Percentiles rank a stretch among this genome's conserved stretches.
phyloP scores from a whole-genome alignment of 2,797 vertebrate genomes.

The Microcaecilia unicolor region DNA sequence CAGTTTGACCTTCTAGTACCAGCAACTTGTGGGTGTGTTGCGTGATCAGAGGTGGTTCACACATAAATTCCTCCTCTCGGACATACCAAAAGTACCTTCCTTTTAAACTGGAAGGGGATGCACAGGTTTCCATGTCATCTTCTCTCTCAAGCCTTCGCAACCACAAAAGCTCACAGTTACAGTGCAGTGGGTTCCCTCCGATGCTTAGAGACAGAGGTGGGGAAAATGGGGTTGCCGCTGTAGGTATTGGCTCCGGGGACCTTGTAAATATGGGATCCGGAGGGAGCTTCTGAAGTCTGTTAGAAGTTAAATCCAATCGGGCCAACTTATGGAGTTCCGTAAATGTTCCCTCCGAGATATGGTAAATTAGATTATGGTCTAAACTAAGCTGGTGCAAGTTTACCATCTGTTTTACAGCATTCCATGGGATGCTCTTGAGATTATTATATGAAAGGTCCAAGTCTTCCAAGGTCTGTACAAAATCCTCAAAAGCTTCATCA shows the following conservation, averaged over 20 bases:
- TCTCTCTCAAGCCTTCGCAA: slow-evolving; percentile 82
- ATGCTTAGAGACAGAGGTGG: slow-evolving; percentile 86
- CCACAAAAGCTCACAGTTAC: slow-evolving; percentile 95
- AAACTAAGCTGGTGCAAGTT: slow-evolving; percentile 93
- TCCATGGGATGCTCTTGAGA: slow-evolving; percentile 84
- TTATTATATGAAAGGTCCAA: slow-evolving; percentile 97
- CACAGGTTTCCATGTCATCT: slow-evolving; percentile 95
- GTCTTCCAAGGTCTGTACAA: slow-evolving; percentile 84
- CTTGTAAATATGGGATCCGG: slow-evolving; percentile 89
- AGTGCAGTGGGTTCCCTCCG: slow-evolving; percentile 91
- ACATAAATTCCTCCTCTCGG: slow-evolving; percentile 89
- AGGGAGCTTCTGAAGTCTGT: slow-evolving; percentile 93
- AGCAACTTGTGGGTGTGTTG: slow-evolving; percentile 90
- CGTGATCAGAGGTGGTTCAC: slow-evolving; percentile 90
- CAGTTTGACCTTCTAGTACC: slow-evolving; percentile 89
- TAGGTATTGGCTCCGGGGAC: slow-evolving; percentile 67
- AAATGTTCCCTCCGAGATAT: slow-evolving; percentile 89
- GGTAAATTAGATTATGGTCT: slow-evolving; percentile 88
- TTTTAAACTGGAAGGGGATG: slow-evolving; percentile 81
- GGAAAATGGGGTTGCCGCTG: slow-evolving; percentile 70
- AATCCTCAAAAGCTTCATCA: slow-evolving; percentile 80
- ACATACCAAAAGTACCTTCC: slow-evolving; percentile 96
- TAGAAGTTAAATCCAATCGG: slow-evolving; percentile 89
- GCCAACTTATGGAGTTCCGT: slow-evolving; percentile 89
- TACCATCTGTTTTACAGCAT: slow-evolving; percentile 87